These are phyloP conservation scores for Tuberolachnus salignus DNA, from an alignment of 2,888 invertebrate genomes.

Conservation along the genomic window DNA sequence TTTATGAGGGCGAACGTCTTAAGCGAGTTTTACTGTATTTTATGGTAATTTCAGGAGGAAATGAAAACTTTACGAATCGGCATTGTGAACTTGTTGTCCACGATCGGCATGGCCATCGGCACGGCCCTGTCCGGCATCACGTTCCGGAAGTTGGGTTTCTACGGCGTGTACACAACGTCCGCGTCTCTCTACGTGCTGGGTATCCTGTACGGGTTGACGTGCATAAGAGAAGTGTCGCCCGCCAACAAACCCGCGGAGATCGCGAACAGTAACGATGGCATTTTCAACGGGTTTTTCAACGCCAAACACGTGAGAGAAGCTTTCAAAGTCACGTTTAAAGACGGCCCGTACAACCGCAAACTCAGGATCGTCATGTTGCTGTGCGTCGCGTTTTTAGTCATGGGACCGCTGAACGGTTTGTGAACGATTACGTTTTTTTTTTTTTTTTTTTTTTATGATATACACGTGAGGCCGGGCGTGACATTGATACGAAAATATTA, in stretches of 20 bases:
- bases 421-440: neutral
- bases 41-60: slow-evolving; percentile 64
- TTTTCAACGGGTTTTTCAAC: slow-evolving; percentile 76
- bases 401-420: slow-evolving; percentile 84
- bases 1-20: too few species aligned
- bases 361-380: slow-evolving; percentile 78
- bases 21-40: too few species aligned
- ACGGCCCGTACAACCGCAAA: slow-evolving; percentile 75
- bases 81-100: slow-evolving; percentile 85
- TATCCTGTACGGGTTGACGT: slow-evolving; percentile 75
- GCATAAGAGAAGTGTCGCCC: slow-evolving; percentile 68
- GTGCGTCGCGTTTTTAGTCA: slow-evolving; percentile 83
- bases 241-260: slow-evolving; percentile 5
- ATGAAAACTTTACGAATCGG: slow-evolving; percentile 84
- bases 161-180: slow-evolving; percentile 82
- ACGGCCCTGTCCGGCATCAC: slow-evolving; percentile 84
- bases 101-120: slow-evolving; percentile 85
- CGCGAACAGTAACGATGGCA: slow-evolving; percentile 59
- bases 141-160: slow-evolving; percentile 65
- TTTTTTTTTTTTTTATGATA: too few species aligned
- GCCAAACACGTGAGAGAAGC: slow-evolving; percentile 78
- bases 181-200: slow-evolving; percentile 76
- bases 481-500: too few species aligned
- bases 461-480: too few species aligned
- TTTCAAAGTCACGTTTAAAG: slow-evolving; percentile 80